Evolutionary conservation across 2,797 vertebrate species (phyloP).

Genomic region (Trachurus trachurus): DNA sequence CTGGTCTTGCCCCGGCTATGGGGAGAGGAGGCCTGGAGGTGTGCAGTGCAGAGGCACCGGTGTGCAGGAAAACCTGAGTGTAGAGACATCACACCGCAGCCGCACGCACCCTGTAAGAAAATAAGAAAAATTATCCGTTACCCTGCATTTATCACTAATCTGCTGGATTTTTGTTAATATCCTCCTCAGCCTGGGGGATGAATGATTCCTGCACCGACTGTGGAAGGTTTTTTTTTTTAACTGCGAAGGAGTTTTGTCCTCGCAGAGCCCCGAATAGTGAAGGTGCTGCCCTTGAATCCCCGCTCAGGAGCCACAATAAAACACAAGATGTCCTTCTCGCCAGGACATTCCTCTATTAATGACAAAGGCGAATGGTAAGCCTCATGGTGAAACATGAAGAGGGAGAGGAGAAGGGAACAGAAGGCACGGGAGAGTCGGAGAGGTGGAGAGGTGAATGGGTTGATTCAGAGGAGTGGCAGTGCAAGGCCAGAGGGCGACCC

Average conservation of each 20-base stretch:
- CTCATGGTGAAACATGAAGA: constrained; percentile 68
- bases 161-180: constrained; percentile 6
- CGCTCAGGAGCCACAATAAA: constrained; percentile 52
- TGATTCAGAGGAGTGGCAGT: constrained; percentile 58
- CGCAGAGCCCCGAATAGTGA: constrained; percentile 32
- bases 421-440: constrained; percentile 32
- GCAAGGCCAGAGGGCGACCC: constrained; percentile 54
- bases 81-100: constrained; percentile 31
- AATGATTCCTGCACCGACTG: constrained; percentile 15
- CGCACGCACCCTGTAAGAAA: constrained; percentile 17
- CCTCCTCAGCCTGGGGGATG: background rate
- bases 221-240: constrained; percentile 6
- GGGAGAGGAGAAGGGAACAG: constrained; percentile 50
- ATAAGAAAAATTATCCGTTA: background rate
- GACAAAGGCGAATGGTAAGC: constrained; percentile 75
- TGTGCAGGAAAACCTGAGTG: constrained; percentile 53
- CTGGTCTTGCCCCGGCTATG: constrained; percentile 79
- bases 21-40: constrained; percentile 72
- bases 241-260: constrained; percentile 34
- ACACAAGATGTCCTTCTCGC: constrained; percentile 56
- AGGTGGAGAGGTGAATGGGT: constrained; percentile 70
- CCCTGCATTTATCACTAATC: background rate
- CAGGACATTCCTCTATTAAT: constrained; percentile 72
- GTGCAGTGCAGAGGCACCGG: constrained; percentile 50
- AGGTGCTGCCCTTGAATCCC: constrained; percentile 49